phyloP scores from a whole-genome alignment of 2,888 invertebrate species.

The Carcina quercana region DNA sequence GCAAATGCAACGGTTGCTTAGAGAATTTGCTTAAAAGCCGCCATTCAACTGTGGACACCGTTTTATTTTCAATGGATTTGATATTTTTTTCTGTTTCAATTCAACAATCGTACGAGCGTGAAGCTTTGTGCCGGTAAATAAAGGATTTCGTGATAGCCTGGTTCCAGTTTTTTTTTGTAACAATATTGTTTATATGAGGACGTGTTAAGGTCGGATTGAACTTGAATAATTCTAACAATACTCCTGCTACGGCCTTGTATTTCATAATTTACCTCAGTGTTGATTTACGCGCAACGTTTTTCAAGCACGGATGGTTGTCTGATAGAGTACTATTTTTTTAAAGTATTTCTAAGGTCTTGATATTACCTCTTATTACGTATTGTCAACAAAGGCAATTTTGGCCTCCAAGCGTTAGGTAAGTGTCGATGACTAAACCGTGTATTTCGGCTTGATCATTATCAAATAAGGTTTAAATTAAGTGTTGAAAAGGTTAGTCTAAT shows the following conservation, averaged over 20 bases:
- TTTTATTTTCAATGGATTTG: constrained; percentile 1
- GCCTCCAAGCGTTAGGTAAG: too few relatives aligned
- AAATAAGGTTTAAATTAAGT: too few relatives aligned
- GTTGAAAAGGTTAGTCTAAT: too few relatives aligned
- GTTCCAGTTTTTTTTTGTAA: constrained; percentile 18
- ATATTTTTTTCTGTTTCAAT: constrained; percentile 1
- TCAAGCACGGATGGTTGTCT: constrained; percentile 1
- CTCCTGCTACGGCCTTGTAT: constrained; percentile 2
- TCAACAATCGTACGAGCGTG: constrained; percentile 30
- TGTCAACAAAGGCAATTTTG: too few relatives aligned
- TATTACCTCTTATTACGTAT: too few relatives aligned
- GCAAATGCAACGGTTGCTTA: constrained; percentile 30
- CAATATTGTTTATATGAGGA: constrained; percentile 16
- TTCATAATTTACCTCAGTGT: neutral
- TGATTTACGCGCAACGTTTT: neutral
- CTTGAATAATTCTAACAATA: constrained; percentile 4
- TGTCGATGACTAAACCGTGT: too few relatives aligned
- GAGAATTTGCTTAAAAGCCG: constrained; percentile 30
- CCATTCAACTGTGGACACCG: constrained; percentile 17
- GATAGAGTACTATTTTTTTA: neutral
- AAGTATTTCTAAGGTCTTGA: neutral
- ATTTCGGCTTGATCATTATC: too few relatives aligned
- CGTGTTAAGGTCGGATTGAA: constrained; percentile 21
- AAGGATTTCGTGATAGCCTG: constrained; percentile 29
- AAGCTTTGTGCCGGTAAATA: constrained; percentile 19